Percentiles rank a stretch among this genome's conserved stretches.
Evolutionary conservation across 2,113 vertebrate species (phyloP).

Genomic region (Podilymbus podiceps): DNA sequence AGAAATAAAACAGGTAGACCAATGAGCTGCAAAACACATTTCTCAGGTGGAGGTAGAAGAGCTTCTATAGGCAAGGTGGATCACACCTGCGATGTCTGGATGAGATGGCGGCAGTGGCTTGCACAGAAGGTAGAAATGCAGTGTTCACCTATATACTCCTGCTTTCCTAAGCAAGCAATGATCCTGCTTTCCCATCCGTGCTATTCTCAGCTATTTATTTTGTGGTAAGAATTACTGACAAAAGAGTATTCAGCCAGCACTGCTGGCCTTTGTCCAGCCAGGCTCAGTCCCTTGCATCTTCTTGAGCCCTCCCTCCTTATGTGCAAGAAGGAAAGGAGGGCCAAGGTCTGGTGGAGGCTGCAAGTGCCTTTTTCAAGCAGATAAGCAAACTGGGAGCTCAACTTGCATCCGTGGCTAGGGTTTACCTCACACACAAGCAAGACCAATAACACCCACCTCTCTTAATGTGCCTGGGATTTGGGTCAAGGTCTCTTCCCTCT

Average conservation of each 20-base stretch:
- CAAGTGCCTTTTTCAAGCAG: neutral
- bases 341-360: neutral
- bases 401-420: neutral
- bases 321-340: neutral
- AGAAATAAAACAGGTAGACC: neutral
- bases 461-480: neutral
- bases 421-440: accelerated
- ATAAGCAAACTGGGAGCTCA: neutral
- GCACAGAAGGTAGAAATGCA: neutral
- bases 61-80: neutral
- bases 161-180: neutral
- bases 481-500: neutral
- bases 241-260: neutral
- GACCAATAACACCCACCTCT: neutral
- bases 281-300: neutral
- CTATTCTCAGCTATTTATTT: neutral
- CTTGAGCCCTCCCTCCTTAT: neutral
- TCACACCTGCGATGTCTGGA: neutral
- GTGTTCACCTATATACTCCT: neutral
- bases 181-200: neutral
- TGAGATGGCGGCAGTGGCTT: neutral
- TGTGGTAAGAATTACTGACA: neutral
- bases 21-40: neutral
- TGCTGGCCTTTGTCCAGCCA: neutral
- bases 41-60: neutral